phyloP scores from a whole-genome alignment of 2,797 vertebrate genomes.

The Brotula barbata region DNA sequence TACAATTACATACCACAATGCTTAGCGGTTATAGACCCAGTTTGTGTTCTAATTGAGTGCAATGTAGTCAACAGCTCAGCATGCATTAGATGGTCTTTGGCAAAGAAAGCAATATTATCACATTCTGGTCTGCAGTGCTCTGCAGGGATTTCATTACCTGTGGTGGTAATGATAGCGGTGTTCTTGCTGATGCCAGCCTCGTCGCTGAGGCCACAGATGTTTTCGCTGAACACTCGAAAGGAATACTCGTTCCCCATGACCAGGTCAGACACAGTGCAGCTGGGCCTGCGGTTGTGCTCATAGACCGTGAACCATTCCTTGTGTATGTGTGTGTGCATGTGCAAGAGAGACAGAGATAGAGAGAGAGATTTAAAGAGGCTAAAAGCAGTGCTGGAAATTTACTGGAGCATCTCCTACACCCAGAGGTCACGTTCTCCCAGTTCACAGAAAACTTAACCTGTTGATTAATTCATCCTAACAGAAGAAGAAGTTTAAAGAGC shows the following conservation, averaged over 20 bases:
- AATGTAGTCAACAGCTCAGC: constrained; percentile 18
- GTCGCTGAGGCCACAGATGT: constrained; percentile 88
- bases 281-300: constrained; percentile 85
- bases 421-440: constrained; percentile 14
- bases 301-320: constrained; percentile 76
- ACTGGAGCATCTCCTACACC: constrained; percentile 11
- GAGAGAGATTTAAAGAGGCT: constrained; percentile 37
- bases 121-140: constrained; percentile 1
- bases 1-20: not conserved
- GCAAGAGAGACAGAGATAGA: not conserved
- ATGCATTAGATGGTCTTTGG: constrained; percentile 6
- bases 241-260: constrained; percentile 90
- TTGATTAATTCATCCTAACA: constrained; percentile 11
- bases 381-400: constrained; percentile 14
- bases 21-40: not conserved
- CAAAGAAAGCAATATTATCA: not conserved
- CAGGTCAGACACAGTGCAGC: constrained; percentile 88
- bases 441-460: constrained; percentile 11
- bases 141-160: constrained; percentile 72
- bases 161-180: constrained; percentile 85
- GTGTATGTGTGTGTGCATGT: too few species aligned
- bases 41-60: constrained; percentile 10
- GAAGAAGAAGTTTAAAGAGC: too few species aligned
- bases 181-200: constrained; percentile 82
- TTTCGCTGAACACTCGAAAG: constrained; percentile 87